Conservation (phyloP, 2,888 invertebrate species). For the Cerastoderma edule region DNA sequence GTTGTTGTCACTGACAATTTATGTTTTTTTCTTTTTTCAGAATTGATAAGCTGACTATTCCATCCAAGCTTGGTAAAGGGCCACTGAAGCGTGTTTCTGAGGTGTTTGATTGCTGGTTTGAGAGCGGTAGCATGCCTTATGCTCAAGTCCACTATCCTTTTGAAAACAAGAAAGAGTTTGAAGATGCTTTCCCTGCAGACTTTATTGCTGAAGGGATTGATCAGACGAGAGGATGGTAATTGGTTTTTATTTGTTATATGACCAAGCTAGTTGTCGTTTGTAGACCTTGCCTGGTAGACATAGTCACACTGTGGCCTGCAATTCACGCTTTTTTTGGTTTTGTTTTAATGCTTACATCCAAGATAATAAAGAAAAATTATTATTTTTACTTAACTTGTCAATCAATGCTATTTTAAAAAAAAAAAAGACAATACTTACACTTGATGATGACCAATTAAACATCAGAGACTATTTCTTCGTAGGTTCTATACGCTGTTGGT, state of each 20-base stretch:
- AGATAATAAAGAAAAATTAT: too few relatives aligned
- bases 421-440: background rate
- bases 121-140: slow-evolving; percentile 99
- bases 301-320: too few relatives aligned
- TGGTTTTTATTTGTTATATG: background rate
- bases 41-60: slow-evolving; percentile 96
- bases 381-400: too few relatives aligned
- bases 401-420: too few relatives aligned
- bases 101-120: slow-evolving; percentile 99
- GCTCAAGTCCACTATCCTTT: slow-evolving; percentile 92
- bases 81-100: slow-evolving; percentile 93
- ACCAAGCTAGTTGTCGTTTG: too few relatives aligned
- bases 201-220: slow-evolving; percentile 99
- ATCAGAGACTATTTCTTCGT: slow-evolving; percentile 24
- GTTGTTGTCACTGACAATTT: too few relatives aligned
- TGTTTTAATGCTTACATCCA: too few relatives aligned
- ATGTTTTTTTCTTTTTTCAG: slow-evolving; percentile 82
- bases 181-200: slow-evolving; percentile 94
- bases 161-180: slow-evolving; percentile 89
- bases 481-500: slow-evolving; percentile 98
- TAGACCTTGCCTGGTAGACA: too few relatives aligned
- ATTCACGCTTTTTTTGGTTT: too few relatives aligned
- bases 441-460: background rate
- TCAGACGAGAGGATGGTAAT: slow-evolving; percentile 96
- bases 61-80: slow-evolving; percentile 93